Evolutionary conservation across 30 jellyfish, hydroid and myxozoan genomes (phyloP), one percentile per base, ranked within the genome.

Genomic region (Hydractinia symbiolongicarpus): DNA sequence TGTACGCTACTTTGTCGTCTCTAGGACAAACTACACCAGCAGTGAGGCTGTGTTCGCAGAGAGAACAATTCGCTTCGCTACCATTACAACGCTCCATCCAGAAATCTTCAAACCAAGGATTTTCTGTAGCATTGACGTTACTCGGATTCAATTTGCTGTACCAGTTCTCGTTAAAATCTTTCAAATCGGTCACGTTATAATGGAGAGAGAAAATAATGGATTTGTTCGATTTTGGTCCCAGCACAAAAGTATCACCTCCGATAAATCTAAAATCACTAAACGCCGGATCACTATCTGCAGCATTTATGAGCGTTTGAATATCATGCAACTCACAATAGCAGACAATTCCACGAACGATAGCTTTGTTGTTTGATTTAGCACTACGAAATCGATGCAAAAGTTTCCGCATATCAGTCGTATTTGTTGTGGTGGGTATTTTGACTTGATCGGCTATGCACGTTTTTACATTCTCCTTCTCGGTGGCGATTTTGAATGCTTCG

Each of bases 1-100:
- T 88, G 76, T 84, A 86, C 8, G 95, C 86, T 11, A 90, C 80
- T 61, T 84, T 84, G 84, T 90, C 97, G 51, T 90, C 97, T 5
- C 57, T 67, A 30, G 77, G 88, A 67, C 97, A 90, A 44, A 87
- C 67, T 21, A 44, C 77, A 49, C 60, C 87, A 56, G 20, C 60
- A 20, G 85, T 55, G 19, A 30, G 49, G 85, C 21, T 58, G 61
- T 77, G 78, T 7, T 81, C 21, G 79, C 80, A 68, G 64, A 53
- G 78, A 16, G 71, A 54, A 44, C 91, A 54, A 10, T 57, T 52
- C 13, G 57, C 30, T 6, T 77, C 53, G 20, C 17, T 78, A 14
- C 64, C 73, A 55, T 52, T 62, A 58, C 97, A 90, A 16, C 61
- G 62, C 86, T 62, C 73, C 10, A 60, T 17, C 97, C 97, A 90